These are phyloP conservation scores for Batillaria attramentaria DNA, from an alignment of 1,140 invertebrate species.

Conservation along the genomic window DNA sequence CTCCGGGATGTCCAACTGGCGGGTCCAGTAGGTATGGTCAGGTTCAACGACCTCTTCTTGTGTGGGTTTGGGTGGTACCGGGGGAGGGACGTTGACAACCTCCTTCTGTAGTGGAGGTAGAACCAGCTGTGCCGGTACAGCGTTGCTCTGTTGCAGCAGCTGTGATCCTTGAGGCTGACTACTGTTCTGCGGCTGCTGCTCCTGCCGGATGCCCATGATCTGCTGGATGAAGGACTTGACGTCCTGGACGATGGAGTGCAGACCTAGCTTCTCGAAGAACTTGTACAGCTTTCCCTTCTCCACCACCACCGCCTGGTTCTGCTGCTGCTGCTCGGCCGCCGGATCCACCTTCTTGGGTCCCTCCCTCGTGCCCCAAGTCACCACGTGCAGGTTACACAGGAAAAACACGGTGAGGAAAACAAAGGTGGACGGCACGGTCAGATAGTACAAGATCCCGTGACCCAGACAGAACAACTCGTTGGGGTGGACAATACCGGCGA, in stretches of 20 bases:
- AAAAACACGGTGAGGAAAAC: conserved; percentile 97
- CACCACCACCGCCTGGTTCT: conserved; percentile 42
- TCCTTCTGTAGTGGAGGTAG: background rate
- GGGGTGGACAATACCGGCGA: conserved; percentile 97
- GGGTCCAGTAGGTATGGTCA: background rate
- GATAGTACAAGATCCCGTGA: conserved; percentile 92
- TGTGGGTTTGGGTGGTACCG: background rate
- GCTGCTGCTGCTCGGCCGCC: conserved; percentile 52
- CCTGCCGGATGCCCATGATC: conserved; percentile 75
- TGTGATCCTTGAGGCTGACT: background rate
- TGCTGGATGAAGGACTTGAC: conserved; percentile 47
- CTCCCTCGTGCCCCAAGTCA: conserved; percentile 98
- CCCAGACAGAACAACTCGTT: conserved; percentile 98
- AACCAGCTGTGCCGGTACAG: background rate
- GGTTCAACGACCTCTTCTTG: conserved; percentile 2
- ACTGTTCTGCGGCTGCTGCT: background rate
- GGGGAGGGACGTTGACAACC: no score
- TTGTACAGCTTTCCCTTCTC: conserved; percentile 61
- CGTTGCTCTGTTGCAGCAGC: background rate
- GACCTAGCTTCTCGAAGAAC: conserved; percentile 31
- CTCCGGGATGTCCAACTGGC: background rate
- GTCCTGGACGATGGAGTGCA: conserved; percentile 32
- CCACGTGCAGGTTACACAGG: conserved; percentile 97
- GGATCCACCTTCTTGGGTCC: conserved; percentile 81
- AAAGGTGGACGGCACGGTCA: conserved; percentile 99